Percentiles rank a stretch among this genome's conserved stretches.
These are phyloP conservation scores for Helarctos malayanus DNA, from an alignment of 2,797 vertebrate species.

Conservation along the genomic window DNA sequence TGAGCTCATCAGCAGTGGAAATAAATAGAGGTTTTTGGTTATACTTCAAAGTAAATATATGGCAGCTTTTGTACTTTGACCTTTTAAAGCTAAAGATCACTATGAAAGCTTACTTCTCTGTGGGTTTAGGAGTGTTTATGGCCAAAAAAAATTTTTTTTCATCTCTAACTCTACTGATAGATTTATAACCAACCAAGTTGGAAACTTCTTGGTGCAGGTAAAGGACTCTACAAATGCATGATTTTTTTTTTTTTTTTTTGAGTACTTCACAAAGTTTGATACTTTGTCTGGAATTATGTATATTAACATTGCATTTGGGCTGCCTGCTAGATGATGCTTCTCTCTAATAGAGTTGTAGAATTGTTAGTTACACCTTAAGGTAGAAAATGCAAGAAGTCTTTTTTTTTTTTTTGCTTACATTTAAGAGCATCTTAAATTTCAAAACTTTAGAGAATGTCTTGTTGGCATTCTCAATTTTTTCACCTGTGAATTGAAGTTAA, in stretches of 20 bases:
- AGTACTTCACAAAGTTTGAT: constrained; percentile 5
- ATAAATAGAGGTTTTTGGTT: constrained; percentile 16
- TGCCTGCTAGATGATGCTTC: background rate
- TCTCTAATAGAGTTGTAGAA: background rate
- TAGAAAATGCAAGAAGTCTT: constrained; percentile 10
- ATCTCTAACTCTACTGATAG: background rate
- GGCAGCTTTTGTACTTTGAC: background rate
- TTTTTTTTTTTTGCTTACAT: background rate
- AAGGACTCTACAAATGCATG: background rate
- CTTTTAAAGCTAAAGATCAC: constrained; percentile 38
- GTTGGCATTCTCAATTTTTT: constrained; percentile 45
- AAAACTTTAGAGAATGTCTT: constrained; percentile 49
- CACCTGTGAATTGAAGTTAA: constrained; percentile 17
- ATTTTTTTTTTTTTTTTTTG: background rate
- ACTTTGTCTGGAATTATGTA: constrained; percentile 32
- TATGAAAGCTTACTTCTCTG: background rate
- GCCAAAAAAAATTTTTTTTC: background rate
- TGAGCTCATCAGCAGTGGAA: constrained; percentile 4
- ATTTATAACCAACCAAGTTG: constrained; percentile 7
- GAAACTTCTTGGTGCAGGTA: background rate
- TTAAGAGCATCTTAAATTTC: constrained; percentile 46
- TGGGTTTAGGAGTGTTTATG: constrained; percentile 46
- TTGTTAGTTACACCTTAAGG: background rate
- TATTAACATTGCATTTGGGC: background rate
- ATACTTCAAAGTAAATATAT: constrained; percentile 2